Evolutionary conservation across 2,113 vertebrate genomes (phyloP).

Genomic region (Prionailurus bengalensis): DNA sequence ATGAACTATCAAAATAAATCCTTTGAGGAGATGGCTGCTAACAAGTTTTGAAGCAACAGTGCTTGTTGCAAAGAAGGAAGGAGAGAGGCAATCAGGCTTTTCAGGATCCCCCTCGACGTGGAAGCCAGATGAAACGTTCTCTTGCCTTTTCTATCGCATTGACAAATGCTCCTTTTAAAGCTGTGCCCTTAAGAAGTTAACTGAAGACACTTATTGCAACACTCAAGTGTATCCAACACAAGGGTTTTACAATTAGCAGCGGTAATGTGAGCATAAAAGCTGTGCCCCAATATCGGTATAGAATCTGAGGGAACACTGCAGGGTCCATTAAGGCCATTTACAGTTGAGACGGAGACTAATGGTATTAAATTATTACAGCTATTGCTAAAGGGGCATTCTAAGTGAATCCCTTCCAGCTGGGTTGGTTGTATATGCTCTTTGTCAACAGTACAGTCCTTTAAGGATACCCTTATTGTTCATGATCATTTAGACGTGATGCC

Average conservation of each 20-base stretch:
- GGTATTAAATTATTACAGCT: conserved; percentile 78
- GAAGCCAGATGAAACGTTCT: conserved; percentile 69
- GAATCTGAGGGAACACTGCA: conserved; percentile 74
- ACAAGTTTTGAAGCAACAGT: conserved; percentile 81
- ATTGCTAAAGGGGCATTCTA: conserved; percentile 75
- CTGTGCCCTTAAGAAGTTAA: conserved; percentile 76
- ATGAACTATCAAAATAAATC: conserved; percentile 86
- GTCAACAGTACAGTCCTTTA: conserved; percentile 77
- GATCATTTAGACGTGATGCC: conserved; percentile 76
- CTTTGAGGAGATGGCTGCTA: conserved; percentile 83
- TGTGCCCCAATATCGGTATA: conserved; percentile 75
- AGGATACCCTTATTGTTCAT: conserved; percentile 74
- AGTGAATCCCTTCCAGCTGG: conserved; percentile 81
- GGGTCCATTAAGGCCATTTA: conserved; percentile 86
- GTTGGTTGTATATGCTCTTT: conserved; percentile 56
- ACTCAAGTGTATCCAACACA: conserved; percentile 67
- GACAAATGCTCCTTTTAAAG: conserved; percentile 78
- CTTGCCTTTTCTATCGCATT: conserved; percentile 55
- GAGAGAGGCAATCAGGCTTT: conserved; percentile 32
- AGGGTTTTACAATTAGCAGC: conserved; percentile 78
- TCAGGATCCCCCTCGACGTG: conserved; percentile 54
- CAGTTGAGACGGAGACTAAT: conserved; percentile 80
- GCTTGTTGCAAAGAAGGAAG: conserved; percentile 70
- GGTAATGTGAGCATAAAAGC: conserved; percentile 59
- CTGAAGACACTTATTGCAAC: conserved; percentile 73